A percentile compares a stretch with the other conserved stretches of the same genome.
Conservation (phyloP, 2,888 invertebrate species). For the Apantesis nais region DNA sequence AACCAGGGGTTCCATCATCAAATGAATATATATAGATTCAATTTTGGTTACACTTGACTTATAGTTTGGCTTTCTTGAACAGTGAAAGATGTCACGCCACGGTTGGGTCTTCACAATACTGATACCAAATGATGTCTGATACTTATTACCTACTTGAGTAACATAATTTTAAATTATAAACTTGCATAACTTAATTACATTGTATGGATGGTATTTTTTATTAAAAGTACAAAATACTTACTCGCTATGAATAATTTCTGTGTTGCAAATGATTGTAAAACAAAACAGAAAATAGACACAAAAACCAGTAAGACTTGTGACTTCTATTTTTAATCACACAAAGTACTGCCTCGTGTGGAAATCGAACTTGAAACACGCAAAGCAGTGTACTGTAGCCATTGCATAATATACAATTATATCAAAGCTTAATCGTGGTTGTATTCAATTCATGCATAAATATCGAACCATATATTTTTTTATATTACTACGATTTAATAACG, state of each 20-base stretch:
- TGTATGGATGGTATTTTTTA: no score
- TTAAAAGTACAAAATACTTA: neutral
- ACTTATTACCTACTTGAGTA: neutral
- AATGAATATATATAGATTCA: neutral
- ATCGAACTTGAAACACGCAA: neutral
- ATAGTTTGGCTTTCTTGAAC: neutral
- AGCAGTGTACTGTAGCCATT: neutral
- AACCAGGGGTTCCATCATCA: no score
- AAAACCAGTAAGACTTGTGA: neutral
- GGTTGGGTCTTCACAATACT: no score
- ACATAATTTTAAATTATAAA: neutral
- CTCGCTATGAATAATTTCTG: neutral
- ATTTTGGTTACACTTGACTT: neutral
- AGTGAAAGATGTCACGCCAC: no score
- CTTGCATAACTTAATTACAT: neutral
- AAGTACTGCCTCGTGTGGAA: neutral
- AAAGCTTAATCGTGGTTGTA: neutral
- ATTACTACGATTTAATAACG: neutral
- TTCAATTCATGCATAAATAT: neutral
- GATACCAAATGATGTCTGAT: neutral
- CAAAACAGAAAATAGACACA: neutral
- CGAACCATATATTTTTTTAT: neutral
- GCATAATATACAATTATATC: neutral
- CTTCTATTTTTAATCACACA: neutral
- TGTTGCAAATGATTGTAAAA: no score